Evolutionary conservation across 2,113 vertebrate genomes (phyloP).

Genomic region (Eonycteris spelaea): DNA sequence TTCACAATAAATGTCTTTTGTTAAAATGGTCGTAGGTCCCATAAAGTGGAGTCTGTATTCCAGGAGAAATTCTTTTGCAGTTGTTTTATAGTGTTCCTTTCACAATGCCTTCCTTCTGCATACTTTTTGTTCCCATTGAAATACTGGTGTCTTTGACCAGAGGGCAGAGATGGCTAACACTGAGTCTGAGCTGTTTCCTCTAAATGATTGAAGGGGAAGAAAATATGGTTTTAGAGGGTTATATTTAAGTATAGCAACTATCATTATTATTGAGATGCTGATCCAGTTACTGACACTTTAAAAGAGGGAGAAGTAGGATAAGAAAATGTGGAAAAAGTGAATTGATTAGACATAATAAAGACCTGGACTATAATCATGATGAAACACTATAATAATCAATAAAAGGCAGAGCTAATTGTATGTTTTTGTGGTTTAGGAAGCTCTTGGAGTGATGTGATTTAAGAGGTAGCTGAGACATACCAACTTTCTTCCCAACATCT

Average conservation of each 20-base stretch:
- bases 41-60: conserved; percentile 23
- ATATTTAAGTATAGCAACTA: conserved; percentile 11
- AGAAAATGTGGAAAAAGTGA: conserved; percentile 28
- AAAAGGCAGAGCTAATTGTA: background rate
- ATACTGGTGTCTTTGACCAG: conserved; percentile 31
- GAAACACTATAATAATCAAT: conserved; percentile 27
- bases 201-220: background rate
- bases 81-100: conserved; percentile 15
- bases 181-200: conserved; percentile 6
- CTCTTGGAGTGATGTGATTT: background rate
- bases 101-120: background rate
- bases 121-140: conserved; percentile 36
- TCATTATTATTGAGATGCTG: conserved; percentile 32
- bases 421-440: background rate
- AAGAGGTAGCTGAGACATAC: background rate
- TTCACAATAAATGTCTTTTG: conserved; percentile 56
- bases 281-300: background rate
- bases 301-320: background rate
- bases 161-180: background rate
- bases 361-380: background rate
- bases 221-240: background rate
- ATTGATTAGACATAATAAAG: conserved; percentile 23
- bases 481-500: background rate
- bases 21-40: conserved; percentile 20
- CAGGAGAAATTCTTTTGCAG: conserved; percentile 24